Evolutionary conservation across 2,888 invertebrate species (phyloP), one percentile per base, ranked within the genome.

Genomic region (Ormyrus thymus): DNA sequence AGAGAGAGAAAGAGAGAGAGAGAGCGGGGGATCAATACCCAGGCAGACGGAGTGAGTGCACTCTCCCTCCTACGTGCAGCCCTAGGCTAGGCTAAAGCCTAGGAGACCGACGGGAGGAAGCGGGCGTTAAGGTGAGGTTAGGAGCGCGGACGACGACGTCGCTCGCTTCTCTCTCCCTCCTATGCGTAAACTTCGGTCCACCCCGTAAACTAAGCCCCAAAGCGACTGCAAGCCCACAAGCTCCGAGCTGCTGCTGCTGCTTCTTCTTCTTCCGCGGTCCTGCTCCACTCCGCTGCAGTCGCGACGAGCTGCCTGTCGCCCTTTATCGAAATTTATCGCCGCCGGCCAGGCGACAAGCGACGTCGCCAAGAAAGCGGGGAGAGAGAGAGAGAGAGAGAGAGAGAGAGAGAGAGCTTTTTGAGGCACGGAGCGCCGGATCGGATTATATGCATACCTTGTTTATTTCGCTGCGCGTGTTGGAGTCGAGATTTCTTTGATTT

Each of bases 41-140:
- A 87, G 89, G 89, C 89, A 90, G 89, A 89, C 89, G 86, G 69
- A 76, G 89, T 29, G 29, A 89, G 88, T 89, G 88, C 89, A 89
- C 88, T 89, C 87, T 87, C 86, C 15, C 13, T n/a, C 50, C 61
- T 56, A 56, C 73, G n/a, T 10, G 83, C 15, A 59, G 81, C 83
- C 83, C 87, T 88, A 87, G 86, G 86, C 88, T 88, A 89, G 88
- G 85, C 87, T 86, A 86, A 83, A 85, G 86, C 86, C 86, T 71
- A 77, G 65, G n/a, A 13, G 68, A 59, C n/a, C 10, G 45, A 43
- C 50, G n/a, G 56, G 78, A 68, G 56, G 58, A 59, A 50, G 45
- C 51, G 68, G 68, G 73, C 53, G 56, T 10, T 29, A 46, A 80
- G 88, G 87, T 87, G 85, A 86, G 87, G 88, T 85, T 87, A 86